A percentile compares a stretch with the other conserved stretches of the same genome.
These are phyloP conservation scores for Carpatolechia fugitivella DNA, from an alignment of 2,888 invertebrate species.

Conservation along the genomic window DNA sequence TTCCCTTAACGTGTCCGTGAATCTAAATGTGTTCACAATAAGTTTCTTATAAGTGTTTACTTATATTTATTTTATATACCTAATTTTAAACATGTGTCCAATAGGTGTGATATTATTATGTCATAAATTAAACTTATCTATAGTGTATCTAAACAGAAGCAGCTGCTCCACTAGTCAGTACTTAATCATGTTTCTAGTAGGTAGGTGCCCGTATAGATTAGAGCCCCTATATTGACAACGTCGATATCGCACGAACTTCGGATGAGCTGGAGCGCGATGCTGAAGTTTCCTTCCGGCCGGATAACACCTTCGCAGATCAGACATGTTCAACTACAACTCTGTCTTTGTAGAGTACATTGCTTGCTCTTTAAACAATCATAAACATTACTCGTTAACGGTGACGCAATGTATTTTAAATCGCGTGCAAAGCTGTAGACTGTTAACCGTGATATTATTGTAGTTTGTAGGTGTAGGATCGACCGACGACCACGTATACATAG, in stretches of 20 bases:
- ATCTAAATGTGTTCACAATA: too few species aligned
- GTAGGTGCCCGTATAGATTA: not conserved
- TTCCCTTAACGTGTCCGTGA: too few species aligned
- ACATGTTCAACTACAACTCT: not conserved
- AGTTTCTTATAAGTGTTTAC: too few species aligned
- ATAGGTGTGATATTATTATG: too few species aligned
- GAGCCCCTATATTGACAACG: not conserved
- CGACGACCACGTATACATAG: not conserved
- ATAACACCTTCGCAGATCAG: not conserved
- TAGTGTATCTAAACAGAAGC: too few species aligned
- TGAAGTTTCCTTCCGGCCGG: not conserved
- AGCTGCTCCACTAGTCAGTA: not conserved
- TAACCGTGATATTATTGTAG: too few species aligned
- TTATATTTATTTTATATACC: too few species aligned
- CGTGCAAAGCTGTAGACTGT: not conserved
- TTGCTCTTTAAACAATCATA: not conserved
- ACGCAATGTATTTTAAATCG: not conserved
- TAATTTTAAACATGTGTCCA: too few species aligned
- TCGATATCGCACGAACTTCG: conserved; percentile 4
- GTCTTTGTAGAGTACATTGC: not conserved
- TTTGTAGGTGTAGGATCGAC: too few species aligned
- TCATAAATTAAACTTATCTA: too few species aligned
- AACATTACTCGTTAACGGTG: not conserved
- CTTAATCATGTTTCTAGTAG: not conserved
- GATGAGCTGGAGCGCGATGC: not conserved